Percentiles rank a stretch among this genome's conserved stretches.
Evolutionary conservation across 2,888 invertebrate genomes (phyloP).

Genomic region (Microctonus hyperodae): DNA sequence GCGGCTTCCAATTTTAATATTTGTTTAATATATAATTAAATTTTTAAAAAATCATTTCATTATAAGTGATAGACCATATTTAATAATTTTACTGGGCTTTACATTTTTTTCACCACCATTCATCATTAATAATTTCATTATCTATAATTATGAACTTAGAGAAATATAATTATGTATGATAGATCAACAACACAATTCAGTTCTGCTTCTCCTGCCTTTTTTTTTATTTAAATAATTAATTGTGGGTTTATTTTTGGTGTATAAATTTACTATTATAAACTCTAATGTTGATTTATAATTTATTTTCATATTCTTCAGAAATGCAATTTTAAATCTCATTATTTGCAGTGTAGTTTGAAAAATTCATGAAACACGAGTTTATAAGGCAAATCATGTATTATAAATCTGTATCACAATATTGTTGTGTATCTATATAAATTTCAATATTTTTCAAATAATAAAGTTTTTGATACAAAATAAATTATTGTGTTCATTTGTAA

Average conservation of each 20-base stretch:
- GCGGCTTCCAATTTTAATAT: conserved; percentile 51
- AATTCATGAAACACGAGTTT: background rate
- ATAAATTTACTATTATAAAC: no score
- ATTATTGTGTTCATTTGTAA: conserved; percentile 3
- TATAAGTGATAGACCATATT: background rate
- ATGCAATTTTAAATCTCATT: no score
- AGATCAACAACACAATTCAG: background rate
- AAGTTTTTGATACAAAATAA: conserved; percentile 22
- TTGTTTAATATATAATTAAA: background rate
- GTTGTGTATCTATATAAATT: background rate
- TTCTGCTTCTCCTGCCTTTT: background rate
- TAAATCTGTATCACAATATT: background rate
- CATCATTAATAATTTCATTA: background rate
- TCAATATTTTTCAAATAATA: conserved; percentile 1
- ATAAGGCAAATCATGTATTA: background rate
- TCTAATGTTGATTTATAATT: background rate
- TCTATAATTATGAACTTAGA: background rate
- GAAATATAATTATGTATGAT: background rate
- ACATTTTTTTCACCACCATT: background rate
- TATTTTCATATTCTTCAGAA: no score
- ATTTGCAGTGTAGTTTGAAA: background rate
- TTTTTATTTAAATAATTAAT: background rate
- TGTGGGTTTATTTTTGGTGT: background rate
- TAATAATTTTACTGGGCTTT: background rate
- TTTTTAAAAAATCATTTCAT: background rate